Evolutionary conservation across 2,113 vertebrate genomes (phyloP), one percentile per base, ranked within the genome.

Genomic region (Tetrax tetrax): DNA sequence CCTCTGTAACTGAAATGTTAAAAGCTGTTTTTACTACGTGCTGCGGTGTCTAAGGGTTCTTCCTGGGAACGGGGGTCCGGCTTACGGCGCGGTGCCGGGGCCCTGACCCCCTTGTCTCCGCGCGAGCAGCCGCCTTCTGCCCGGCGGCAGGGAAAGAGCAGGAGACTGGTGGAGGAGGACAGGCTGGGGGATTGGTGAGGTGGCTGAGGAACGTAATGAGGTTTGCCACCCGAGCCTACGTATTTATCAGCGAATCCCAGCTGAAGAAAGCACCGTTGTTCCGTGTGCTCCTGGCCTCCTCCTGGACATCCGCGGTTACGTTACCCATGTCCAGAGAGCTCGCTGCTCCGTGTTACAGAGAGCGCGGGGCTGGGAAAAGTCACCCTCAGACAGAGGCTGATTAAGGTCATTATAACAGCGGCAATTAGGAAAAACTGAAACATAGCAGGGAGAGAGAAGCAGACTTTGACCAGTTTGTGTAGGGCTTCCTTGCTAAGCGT

Each of bases 261-360:
- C 59, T 59, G 38, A 41, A 24, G 57, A 17, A 47, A 81, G 59
- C 33, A 18, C 22, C 1, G 20, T 12, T 71, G 68, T 6, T 57
- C 33, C 65, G 16, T 19, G 3, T 27, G 50, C 66, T 61, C 5
- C 45, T 53, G 75, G 45, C 31, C 59, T 57, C 45, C 9, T 24
- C 29, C 53, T 7, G 4, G 33, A 5, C 45, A 50, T 3, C 45
- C 18, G 0, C 2, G 3, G 43, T 14, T 17, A 25, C 9, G 0
- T 75, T n/a, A 5, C 12, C 79, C 17, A 27, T 61, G 57, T 81
- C 72, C 76, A 12, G 28, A 63, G 84, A 35, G 45, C 33, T 60
- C 3, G 2, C 22, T 28, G 6, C 6, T 5, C 43, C 7, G 0
- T 5, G 10, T 35, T 9, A 9, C 50, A 31, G 59, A 17, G 69